Evolutionary conservation across 1,140 invertebrate species (phyloP), one percentile per base, ranked within the genome.

Genomic region (Coelopa frigida): DNA sequence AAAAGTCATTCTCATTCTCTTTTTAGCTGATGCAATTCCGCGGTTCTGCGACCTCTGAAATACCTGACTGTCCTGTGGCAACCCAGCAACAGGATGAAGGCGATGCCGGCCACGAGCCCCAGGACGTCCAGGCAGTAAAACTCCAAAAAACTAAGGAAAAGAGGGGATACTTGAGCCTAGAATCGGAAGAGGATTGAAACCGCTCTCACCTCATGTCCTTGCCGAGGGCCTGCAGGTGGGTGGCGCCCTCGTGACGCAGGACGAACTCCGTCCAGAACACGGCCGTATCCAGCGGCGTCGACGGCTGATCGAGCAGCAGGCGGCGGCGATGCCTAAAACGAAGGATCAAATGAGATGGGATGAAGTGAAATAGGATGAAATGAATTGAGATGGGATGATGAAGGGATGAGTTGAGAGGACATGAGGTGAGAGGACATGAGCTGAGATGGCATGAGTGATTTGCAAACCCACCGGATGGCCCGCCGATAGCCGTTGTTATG

Each of bases 191-290:
- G 7, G 7, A n/a, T 5, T 5, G 20, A 36, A 18, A 21, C n/a
- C n/a, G n/a, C n/a, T 17, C 29, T 42, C 10, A 45, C 29, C 35
- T 40, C 32, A 81, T 52, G 49, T 81, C 65, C 53, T 74, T 75
- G 3, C 72, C 70, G 3, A 75, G 72, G 7, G 75, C 75, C 52
- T 75, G 72, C 23, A 82, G 61, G 57, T 81, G 78, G 23, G 70
- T 71, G 4, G 77, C 77, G 5, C 78, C 80, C 57, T 75, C 75
- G 51, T 82, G 78, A 43, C 77, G 66, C 3, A 82, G 65, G 8
- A 81, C 76, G 44, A 79, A 80, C 64, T 83, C 78, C 2, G 76
- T 79, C 78, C 78, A 80, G 59, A 77, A 81, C 21, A 81, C 65
- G 3, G 78, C 76, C 53, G 72, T 70, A 41, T 79, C 74, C 33